Evolutionary conservation across 2,797 vertebrate genomes (phyloP).

Genomic region (Clarias fuscus): DNA sequence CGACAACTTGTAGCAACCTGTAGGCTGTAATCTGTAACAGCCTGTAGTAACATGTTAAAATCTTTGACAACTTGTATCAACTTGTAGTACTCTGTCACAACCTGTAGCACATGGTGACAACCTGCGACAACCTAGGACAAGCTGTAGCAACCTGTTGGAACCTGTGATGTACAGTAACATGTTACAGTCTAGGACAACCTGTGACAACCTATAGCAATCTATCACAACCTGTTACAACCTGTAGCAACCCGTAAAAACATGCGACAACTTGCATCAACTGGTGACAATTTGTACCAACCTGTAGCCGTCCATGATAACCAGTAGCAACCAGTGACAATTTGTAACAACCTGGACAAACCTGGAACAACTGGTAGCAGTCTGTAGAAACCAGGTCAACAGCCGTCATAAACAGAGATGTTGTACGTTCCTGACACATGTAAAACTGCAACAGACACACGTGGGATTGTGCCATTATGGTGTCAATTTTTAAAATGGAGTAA

Average conservation of each 20-base stretch:
- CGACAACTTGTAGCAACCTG: no score
- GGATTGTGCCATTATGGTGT: background rate
- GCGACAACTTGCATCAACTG: no score
- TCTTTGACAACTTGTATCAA: background rate
- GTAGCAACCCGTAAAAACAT: no score
- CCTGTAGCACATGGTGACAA: no score
- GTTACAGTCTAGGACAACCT: background rate
- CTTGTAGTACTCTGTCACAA: background rate
- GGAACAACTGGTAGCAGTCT: background rate
- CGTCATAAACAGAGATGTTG: background rate
- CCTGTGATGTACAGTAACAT: no score
- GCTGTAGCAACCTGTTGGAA: fast-evolving
- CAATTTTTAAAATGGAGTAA: background rate
- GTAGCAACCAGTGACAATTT: no score
- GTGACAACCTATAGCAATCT: background rate
- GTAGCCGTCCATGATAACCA: fast-evolving
- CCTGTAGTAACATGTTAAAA: no score
- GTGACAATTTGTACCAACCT: background rate
- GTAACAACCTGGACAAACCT: background rate
- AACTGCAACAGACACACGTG: no score
- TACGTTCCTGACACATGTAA: background rate
- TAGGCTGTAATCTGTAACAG: no score
- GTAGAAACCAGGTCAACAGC: background rate
- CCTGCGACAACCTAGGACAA: background rate
- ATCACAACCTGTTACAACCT: background rate